phyloP scores from a whole-genome alignment of 2,797 vertebrate species.

The Ibycter americanus region DNA sequence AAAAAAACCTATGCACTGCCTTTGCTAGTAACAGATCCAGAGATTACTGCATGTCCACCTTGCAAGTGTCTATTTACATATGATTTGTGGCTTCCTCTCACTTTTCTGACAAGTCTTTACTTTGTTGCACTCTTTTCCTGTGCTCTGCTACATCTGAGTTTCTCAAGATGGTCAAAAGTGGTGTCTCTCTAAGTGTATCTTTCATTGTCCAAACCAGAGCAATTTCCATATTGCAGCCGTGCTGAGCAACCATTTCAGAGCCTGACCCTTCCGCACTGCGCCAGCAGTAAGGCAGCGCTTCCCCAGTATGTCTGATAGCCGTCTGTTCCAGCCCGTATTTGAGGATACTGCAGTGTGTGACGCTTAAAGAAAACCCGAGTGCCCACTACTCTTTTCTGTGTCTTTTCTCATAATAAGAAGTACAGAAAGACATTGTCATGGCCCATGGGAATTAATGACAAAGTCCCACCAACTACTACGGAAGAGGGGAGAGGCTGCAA shows the following conservation, averaged over 20 bases:
- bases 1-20: no score
- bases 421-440: background rate
- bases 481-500: background rate
- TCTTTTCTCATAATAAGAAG: background rate
- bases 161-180: background rate
- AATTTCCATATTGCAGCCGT: background rate
- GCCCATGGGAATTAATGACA: background rate
- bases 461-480: background rate
- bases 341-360: background rate
- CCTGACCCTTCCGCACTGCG: background rate
- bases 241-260: background rate
- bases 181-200: background rate
- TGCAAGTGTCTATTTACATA: background rate
- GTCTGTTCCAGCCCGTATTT: background rate
- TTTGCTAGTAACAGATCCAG: background rate
- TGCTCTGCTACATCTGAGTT: background rate
- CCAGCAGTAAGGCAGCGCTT: background rate
- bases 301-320: background rate
- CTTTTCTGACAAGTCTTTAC: background rate
- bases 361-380: background rate
- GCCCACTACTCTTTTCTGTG: background rate
- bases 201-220: background rate
- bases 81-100: background rate
- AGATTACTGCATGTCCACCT: background rate
- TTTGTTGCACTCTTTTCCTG: background rate